Evolutionary conservation across 2,888 invertebrate species (phyloP).

Genomic region (Resseliella maxima): DNA sequence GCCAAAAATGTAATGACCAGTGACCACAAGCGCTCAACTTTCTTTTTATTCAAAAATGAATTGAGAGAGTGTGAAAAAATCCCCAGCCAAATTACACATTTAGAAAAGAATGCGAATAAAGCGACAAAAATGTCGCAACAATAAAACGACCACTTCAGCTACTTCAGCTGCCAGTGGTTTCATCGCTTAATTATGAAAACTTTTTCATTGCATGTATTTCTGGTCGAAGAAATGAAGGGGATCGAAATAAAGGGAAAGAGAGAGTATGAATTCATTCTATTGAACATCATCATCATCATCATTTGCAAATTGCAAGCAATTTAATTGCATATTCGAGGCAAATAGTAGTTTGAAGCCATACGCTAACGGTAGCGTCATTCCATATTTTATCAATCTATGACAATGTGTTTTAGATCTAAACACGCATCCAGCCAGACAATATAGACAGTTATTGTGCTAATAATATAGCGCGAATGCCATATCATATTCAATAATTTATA

Average conservation of each 20-base stretch:
- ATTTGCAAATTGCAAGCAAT: constrained; percentile 3
- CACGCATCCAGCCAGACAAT: neutral
- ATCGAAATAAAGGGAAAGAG: too few relatives aligned
- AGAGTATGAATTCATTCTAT: neutral
- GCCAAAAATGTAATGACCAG: constrained; percentile 24
- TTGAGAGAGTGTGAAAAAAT: neutral
- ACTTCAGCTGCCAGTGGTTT: neutral
- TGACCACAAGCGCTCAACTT: constrained; percentile 11
- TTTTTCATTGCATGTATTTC: constrained; percentile 38
- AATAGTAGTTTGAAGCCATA: neutral
- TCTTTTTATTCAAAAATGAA: neutral
- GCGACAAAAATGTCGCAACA: neutral
- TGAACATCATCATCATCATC: constrained; percentile 6
- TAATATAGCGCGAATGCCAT: constrained; percentile 37
- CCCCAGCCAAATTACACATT: neutral
- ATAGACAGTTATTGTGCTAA: constrained; percentile 42
- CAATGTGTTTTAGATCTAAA: constrained; percentile 12
- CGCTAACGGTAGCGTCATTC: neutral
- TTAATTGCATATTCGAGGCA: neutral
- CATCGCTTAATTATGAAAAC: neutral
- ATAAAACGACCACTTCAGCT: neutral
- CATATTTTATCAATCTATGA: constrained; percentile 29
- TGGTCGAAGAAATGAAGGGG: too few relatives aligned
- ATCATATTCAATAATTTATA: constrained; percentile 53
- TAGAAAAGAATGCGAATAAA: neutral